Base-by-base conservation (phyloP, 2,888 invertebrate genomes). In the Malacosoma neustria region DNA sequence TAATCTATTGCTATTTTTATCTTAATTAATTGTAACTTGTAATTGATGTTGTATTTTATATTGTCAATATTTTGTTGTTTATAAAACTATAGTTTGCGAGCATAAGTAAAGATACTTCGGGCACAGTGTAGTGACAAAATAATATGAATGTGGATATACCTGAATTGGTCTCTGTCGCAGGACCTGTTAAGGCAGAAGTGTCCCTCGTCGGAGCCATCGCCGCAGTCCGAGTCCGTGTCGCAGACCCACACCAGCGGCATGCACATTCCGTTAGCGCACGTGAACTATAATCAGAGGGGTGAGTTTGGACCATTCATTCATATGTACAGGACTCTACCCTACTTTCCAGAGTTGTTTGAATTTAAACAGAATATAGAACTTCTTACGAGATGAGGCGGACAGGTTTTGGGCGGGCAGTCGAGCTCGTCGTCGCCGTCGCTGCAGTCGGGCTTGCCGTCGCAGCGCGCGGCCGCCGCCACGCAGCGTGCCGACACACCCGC, bases 161-260 rank as follows among this genome's bases (percentile, higher is more conserved):
- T 85, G 65, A 73, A 73, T 51, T 69, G 57, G 36, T 49, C 49
- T 34, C 56, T 57, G 56, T 88, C 89, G 64, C 92, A 92, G 1
- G 88, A 87, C 44, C 89, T 88, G 58, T 90, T 89, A 1, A 82
- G 42, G 49, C 66, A 69, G 45, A 49, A 41, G 72, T 61, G 92
- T 44, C 60, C 60, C 61, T 75, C 76, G 62, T 77, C 77, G 11
- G 68, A 89, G 37, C 89, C 89, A 70, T 93, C 93, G 9, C 87
- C 87, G 71, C 95, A 95, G 72, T 95, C 94, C 40, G 88, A 85
- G 66, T 93, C 93, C 11, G 87, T 89, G 79, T 94, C 94, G 71
- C 94, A 94, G 35, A 91, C 89, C 94, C 94, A 95, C 42, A 93
- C 92, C 13, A 87, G 84, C 13, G 94, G 93, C 65, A 95, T 92